A percentile compares a stretch with the other conserved stretches of the same genome.
These are phyloP conservation scores for Heliornis fulica DNA, from an alignment of 2,113 vertebrate genomes.

Conservation along the genomic window DNA sequence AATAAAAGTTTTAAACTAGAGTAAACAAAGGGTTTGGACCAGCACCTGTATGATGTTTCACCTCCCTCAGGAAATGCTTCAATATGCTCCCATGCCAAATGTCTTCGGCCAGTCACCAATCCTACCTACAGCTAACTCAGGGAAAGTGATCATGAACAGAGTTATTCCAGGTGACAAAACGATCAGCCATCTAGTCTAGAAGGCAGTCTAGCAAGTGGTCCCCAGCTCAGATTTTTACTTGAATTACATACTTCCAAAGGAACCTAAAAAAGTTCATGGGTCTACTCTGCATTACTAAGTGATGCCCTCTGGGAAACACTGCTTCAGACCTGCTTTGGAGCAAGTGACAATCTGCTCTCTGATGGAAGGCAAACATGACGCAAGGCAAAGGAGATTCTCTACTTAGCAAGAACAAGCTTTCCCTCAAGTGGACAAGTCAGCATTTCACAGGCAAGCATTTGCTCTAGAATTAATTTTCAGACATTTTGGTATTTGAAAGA, in stretches of 20 bases:
- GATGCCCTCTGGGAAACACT: neutral
- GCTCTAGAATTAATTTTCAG: neutral
- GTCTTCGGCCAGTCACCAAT: neutral
- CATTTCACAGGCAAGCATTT: neutral
- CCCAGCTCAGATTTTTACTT: neutral
- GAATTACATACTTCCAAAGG: neutral
- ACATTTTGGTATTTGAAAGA: neutral
- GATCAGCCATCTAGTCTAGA: neutral
- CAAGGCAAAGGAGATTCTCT: neutral
- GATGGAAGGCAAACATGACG: neutral
- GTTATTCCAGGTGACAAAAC: neutral
- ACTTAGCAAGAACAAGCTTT: neutral
- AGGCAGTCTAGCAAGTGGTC: neutral
- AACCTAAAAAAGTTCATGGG: neutral
- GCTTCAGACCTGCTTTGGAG: neutral
- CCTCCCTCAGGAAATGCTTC: neutral
- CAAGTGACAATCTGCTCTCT: neutral
- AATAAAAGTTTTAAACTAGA: neutral
- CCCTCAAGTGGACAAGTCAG: fast-evolving
- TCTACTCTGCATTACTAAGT: neutral
- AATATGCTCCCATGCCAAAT: neutral
- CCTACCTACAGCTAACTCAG: neutral
- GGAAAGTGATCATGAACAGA: neutral
- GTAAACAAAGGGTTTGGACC: neutral
- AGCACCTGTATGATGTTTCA: neutral